phyloP scores from a whole-genome alignment of 2,888 invertebrate species.

The Parnassius orleans region DNA sequence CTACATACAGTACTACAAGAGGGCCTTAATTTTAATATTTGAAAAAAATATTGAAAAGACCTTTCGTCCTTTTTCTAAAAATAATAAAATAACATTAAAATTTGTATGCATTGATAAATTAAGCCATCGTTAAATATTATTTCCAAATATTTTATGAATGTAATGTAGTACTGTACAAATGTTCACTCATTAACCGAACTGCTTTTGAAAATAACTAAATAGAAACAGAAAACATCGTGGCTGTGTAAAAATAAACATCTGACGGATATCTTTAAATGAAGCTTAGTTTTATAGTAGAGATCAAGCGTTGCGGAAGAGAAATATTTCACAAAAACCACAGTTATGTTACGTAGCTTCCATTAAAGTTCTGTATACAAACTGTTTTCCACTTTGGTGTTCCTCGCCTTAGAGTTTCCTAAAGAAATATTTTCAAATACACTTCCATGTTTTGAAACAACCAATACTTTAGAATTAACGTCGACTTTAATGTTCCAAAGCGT shows the following conservation, averaged over 20 bases:
- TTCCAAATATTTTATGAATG: not conserved
- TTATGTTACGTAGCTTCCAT: slow-evolving; percentile 26
- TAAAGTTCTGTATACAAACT: slow-evolving; percentile 12
- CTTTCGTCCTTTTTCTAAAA: too few relatives aligned
- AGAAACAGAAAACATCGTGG: slow-evolving; percentile 33
- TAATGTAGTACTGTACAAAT: not conserved
- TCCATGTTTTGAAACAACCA: not conserved
- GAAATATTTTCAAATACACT: not conserved
- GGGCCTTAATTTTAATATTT: too few relatives aligned
- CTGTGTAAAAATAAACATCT: slow-evolving; percentile 40
- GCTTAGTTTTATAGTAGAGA: slow-evolving; percentile 37
- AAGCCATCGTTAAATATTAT: not conserved
- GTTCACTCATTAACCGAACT: slow-evolving; percentile 1
- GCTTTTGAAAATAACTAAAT: slow-evolving; percentile 20
- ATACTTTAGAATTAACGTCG: not conserved
- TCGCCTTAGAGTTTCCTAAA: not conserved
- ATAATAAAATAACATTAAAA: too few relatives aligned
- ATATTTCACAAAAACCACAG: slow-evolving; percentile 34
- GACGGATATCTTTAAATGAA: slow-evolving; percentile 40
- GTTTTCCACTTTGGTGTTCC: slow-evolving; percentile 2
- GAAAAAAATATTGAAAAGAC: too few relatives aligned
- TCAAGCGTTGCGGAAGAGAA: slow-evolving; percentile 36
- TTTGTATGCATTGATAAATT: too few relatives aligned
- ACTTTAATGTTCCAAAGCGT: not conserved
- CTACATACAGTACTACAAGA: too few relatives aligned